Base-by-base conservation (phyloP, 2,888 invertebrate genomes). In the Tipula vernalis region DNA sequence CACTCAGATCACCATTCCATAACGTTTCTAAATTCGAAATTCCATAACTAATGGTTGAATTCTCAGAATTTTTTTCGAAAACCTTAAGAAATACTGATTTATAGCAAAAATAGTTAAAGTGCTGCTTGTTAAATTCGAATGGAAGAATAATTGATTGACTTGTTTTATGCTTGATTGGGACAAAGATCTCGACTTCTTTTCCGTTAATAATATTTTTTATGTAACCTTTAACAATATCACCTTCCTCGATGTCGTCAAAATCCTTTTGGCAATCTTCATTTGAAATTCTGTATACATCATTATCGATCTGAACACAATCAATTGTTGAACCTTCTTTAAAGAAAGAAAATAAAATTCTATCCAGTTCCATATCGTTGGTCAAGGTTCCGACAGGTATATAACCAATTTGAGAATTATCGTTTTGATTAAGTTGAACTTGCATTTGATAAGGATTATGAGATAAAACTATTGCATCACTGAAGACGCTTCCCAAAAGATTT, bases 321-420 rank as follows among this genome's bases (percentile, higher is more conserved):
- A 91, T 87, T 89, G 88, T 6, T 36, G 83, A 86, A 3, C 86
- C 86, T 28, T 44, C 28, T 44, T 86, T 86, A n/a, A 44, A 86
- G n/a, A 28, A 44, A 3, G 42, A 18, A 44, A 36, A 42, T 13
- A 86, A 47, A 36, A 42, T 44, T 86, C 44, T 13, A 28, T 42
- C 42, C 36, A 86, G 28, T 4, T 86, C 28, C n/a, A 44, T 47
- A 28, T 86, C 36, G n/a, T 36, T 28, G 2, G 44, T 44, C 13
- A 91, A 88, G 13, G 91, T 87, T 10, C 89, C 89, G 12, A 90
- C 86, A 0, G 93, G 93, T 28, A 93, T 88, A n/a, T 91, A 89
- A 1, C 92, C 92, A 28, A 88, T 87, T 36, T 88, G 87, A 18
- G 89, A 88, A 41, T 89, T 88, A 5, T 88, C 88, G 4, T 88